These are phyloP conservation scores for Lichenostomus cassidix DNA, from an alignment of 2,113 vertebrate genomes.

Conservation along the genomic window DNA sequence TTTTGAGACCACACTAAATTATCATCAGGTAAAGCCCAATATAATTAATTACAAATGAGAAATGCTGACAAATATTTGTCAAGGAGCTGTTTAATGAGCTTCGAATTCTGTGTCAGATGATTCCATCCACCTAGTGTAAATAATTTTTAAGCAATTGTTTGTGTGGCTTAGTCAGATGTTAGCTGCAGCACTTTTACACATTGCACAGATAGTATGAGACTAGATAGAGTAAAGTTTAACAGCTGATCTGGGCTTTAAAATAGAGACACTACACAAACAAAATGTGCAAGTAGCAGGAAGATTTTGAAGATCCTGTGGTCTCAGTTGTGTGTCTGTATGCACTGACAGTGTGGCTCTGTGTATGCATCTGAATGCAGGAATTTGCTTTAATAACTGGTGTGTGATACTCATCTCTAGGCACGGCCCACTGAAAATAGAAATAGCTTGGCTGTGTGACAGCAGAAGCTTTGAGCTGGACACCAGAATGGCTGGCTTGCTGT, in stretches of 20 bases:
- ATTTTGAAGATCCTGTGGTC: neutral
- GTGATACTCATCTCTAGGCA: constrained; percentile 31
- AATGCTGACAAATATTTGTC: constrained; percentile 64
- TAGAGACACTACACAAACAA: neutral
- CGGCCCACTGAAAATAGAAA: constrained; percentile 26
- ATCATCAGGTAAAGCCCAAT: constrained; percentile 25
- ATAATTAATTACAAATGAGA: constrained; percentile 62
- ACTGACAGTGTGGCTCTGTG: neutral
- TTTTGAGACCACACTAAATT: constrained; percentile 33
- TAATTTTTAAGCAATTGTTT: constrained; percentile 62
- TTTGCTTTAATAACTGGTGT: constrained; percentile 36
- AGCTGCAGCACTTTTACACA: neutral
- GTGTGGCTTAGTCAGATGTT: constrained; percentile 48
- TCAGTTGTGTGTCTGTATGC: neutral
- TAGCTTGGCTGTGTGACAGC: constrained; percentile 26
- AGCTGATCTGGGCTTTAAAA: neutral
- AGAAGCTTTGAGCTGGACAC: constrained; percentile 7
- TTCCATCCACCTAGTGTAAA: constrained; percentile 55
- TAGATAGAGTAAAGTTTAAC: neutral
- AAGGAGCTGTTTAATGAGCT: constrained; percentile 44
- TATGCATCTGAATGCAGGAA: constrained; percentile 12
- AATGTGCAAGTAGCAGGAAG: neutral
- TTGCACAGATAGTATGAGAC: neutral
- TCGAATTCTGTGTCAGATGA: constrained; percentile 42
- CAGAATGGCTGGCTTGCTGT: neutral